phyloP scores from a whole-genome alignment of 2,113 vertebrate species.

The Podiceps cristatus region DNA sequence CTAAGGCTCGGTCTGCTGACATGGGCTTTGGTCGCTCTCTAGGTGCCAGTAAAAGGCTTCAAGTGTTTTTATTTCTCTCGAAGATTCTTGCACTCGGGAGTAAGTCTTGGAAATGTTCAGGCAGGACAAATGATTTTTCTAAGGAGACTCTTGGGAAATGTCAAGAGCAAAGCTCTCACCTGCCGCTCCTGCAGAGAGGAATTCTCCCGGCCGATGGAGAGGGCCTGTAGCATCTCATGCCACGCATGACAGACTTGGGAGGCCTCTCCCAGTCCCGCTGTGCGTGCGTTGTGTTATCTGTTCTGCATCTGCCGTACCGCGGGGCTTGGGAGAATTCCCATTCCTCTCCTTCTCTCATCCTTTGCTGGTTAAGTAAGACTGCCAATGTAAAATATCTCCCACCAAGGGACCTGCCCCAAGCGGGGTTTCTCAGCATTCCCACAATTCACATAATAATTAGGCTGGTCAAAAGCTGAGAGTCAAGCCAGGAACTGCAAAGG shows the following conservation, averaged over 20 bases:
- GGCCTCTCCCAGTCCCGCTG: rapidly evolving
- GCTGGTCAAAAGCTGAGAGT: neutral
- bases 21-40: neutral
- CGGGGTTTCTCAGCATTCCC: neutral
- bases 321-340: neutral
- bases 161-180: neutral
- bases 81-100: neutral
- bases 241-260: neutral
- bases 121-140: neutral
- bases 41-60: neutral
- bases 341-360: neutral
- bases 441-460: neutral
- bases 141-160: neutral
- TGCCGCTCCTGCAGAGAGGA: neutral
- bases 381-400: neutral
- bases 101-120: neutral
- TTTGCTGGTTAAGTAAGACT: neutral
- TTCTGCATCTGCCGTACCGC: neutral
- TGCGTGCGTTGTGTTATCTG: neutral
- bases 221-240: neutral
- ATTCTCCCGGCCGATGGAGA: neutral
- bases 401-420: neutral
- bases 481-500: neutral
- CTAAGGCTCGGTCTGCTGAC: neutral
- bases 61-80: constrained; percentile 1